These are phyloP conservation scores for Chloropsis cyanopogon DNA, from an alignment of 2,113 vertebrate species.

Conservation along the genomic window DNA sequence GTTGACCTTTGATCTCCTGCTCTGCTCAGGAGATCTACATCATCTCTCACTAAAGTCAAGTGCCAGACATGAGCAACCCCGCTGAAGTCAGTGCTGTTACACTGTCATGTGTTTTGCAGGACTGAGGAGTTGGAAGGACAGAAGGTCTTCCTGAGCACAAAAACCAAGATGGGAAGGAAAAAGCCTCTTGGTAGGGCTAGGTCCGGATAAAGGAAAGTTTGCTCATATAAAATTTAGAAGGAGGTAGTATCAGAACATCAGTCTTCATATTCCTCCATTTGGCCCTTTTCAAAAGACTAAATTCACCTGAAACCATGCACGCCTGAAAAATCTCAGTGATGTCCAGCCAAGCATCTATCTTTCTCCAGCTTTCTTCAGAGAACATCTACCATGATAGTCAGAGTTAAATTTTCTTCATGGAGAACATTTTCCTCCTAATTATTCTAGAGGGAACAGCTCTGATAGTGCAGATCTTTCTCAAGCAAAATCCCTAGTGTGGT, in stretches of 20 bases:
- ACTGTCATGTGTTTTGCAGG: accelerated
- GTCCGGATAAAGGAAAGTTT: neutral
- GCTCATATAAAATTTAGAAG: neutral
- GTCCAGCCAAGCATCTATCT: neutral
- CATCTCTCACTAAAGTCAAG: neutral
- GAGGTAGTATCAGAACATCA: neutral
- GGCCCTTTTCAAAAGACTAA: neutral
- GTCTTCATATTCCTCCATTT: neutral
- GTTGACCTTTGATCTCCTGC: neutral
- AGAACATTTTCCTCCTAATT: neutral
- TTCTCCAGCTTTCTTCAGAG: neutral
- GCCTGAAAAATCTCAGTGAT: neutral
- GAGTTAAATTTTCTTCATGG: neutral
- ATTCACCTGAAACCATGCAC: neutral
- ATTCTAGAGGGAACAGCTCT: neutral
- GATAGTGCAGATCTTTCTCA: neutral
- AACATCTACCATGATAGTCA: neutral
- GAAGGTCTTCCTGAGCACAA: neutral
- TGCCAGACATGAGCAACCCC: neutral
- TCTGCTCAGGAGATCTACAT: neutral
- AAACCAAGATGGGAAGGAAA: neutral
- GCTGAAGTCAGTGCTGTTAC: neutral
- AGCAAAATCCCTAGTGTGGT: neutral
- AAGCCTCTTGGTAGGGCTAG: neutral
- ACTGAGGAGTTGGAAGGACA: neutral